Evolutionary conservation across 2,797 vertebrate genomes (phyloP), one percentile per base, ranked within the genome.

Genomic region (Aeoliscus strigatus): DNA sequence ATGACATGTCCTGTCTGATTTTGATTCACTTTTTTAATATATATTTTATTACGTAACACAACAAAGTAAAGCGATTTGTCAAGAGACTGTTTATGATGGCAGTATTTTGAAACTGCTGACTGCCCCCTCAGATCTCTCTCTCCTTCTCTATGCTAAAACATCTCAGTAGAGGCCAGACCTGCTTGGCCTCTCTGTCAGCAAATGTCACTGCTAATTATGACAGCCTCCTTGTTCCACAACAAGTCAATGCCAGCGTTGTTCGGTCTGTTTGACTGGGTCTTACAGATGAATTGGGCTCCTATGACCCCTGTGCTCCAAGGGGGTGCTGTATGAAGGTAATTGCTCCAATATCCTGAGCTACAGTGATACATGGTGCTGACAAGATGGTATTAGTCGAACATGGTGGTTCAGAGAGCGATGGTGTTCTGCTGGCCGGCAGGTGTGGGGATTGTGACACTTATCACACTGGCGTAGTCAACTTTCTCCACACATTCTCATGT

Each of bases 171-270:
- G 68, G 61, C 72, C 60, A 26, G 64, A 37, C 40, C 31, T 23
- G 60, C 60, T 62, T 80, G 79, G 72, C 74, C 80, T 79, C 78
- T 75, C 75, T 82, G 77, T 84, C 79, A 81, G 77, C 76, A 79
- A 83, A 85, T 80, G 78, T 80, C 78, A 80, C 43, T 40, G 66
- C 70, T 78, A 81, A 80, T 83, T 84, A 82, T 76, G 74, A 80
- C 60, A 38, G 48, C 26, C 35, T 72, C 61, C 62, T 63, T 64
- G 67, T 73, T 75, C 62, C 49, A 51, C 65, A 63, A 75, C 70
- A 65, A 77, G 61, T 77, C 56, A 37, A 60, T 23, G 24, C 52
- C 64, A 51, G 62, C 16, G 42, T 64, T 75, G 58, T 49, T 61
- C 46, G 51, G 51, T 66, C 57, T 70, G 65, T 79, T 73, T 71